Percentiles rank a stretch among this genome's conserved stretches.
Conservation (phyloP, 2,113 vertebrate species). For the Hyperoodon ampullatus region DNA sequence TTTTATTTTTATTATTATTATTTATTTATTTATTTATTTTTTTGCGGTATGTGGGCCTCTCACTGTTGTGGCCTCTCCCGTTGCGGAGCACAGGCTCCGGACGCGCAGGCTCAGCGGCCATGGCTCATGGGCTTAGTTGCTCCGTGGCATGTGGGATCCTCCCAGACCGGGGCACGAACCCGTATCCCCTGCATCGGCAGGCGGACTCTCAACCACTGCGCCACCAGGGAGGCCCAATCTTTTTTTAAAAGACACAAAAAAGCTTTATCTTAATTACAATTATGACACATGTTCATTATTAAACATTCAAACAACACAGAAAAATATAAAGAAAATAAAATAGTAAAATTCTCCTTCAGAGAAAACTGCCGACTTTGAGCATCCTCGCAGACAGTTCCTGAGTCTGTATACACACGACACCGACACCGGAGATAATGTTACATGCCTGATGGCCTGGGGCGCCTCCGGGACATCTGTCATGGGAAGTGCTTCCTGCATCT, state of each 20-base stretch:
- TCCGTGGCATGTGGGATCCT: no score
- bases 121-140: no score
- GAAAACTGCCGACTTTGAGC: background rate
- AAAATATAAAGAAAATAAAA: background rate
- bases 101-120: no score
- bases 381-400: background rate
- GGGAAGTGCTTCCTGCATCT: background rate
- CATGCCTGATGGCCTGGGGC: accelerated
- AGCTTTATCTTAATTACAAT: background rate
- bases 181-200: no score
- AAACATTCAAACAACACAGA: constrained; percentile 10
- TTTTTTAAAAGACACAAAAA: background rate
- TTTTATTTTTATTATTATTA: no score
- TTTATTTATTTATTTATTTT: no score
- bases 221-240: no score
- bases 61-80: no score
- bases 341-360: background rate
- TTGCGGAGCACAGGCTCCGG: no score
- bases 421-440: accelerated
- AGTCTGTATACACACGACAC: background rate
- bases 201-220: no score
- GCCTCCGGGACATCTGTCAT: accelerated
- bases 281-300: background rate
- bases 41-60: no score
- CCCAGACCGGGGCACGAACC: no score